Base-by-base conservation (phyloP, 2,888 invertebrate species). In the Patella depressa region DNA sequence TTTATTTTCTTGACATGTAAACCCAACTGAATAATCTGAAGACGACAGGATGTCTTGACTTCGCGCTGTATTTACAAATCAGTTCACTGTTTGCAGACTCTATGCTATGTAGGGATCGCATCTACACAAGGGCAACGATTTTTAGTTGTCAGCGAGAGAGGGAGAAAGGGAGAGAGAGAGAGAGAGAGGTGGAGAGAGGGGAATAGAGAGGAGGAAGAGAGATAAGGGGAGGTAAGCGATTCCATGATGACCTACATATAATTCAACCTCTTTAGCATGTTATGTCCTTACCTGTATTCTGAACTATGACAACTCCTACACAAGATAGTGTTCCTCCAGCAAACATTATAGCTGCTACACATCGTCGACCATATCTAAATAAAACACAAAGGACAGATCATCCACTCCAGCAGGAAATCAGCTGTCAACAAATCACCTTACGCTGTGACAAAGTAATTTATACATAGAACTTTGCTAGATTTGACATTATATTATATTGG, bases 101-200 rank as follows among this genome's bases (percentile, higher is more conserved):
- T 45, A 0, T 70, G 55, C 54, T 12, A 53, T 7, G 34, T 29
- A 73, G 15, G 12, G 77, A 53, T 70, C 69, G 65, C 69, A 59
- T 29, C 14, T 14, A 17, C 34, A 53, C 14, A 24, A 69, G 19
- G 29, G 19, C 59, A 57, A 17, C 29, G 2, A 54, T 34, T 69
- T 53, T 45, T 19, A 54, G 14, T 53, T 69, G 2, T n/a, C 34
- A 12, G 55, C 45, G 24, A 17, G 29, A 29, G n/a, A 34, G 57
- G 24, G 24, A 24, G 24, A 55, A 45, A 74, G 57, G 34, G 45
- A 74, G 29, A 45, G 74, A 45, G 65, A 34, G 53, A 53, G 69
- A 24, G 24, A 69, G 55, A 59, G 55, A 1, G 24, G 65, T 12
- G 19, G 53, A 45, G 69, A 53, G n/a, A 73, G 59, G 53, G 53